These are phyloP conservation scores for Ptilodon capucinus DNA, from an alignment of 2,888 invertebrate genomes.

Conservation along the genomic window DNA sequence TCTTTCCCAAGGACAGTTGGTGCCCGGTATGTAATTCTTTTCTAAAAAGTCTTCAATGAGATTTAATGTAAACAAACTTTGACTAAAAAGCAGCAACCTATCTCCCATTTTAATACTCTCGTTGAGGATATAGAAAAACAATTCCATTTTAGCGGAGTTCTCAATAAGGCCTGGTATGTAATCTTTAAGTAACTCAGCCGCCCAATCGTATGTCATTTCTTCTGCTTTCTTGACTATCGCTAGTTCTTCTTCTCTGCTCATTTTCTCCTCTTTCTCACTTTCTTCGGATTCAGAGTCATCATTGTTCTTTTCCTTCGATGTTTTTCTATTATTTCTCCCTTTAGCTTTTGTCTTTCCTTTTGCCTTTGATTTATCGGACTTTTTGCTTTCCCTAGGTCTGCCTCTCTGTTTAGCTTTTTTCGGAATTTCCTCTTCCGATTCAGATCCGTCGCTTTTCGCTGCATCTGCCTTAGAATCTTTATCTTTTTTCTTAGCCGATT, in stretches of 20 bases:
- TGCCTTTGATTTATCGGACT: constrained; percentile 58
- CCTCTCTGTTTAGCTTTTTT: constrained; percentile 59
- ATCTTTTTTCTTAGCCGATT: constrained; percentile 38
- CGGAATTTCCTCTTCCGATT: constrained; percentile 59
- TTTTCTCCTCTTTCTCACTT: constrained; percentile 82
- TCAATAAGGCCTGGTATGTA: constrained; percentile 95
- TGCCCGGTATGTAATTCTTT: constrained; percentile 86
- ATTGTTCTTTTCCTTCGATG: constrained; percentile 79
- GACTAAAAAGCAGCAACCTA: constrained; percentile 96
- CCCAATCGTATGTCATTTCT: constrained; percentile 95
- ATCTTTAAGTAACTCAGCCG: constrained; percentile 90
- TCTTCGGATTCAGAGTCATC: constrained; percentile 80
- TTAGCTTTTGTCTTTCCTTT: constrained; percentile 69
- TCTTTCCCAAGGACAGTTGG: constrained; percentile 90
- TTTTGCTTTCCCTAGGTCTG: constrained; percentile 60
- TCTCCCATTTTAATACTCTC: constrained; percentile 94
- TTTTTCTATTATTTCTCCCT: constrained; percentile 70
- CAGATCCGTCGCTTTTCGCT: constrained; percentile 53
- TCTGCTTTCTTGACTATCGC: constrained; percentile 86
- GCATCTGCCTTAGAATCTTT: constrained; percentile 42
- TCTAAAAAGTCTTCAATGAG: constrained; percentile 96
- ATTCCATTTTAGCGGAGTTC: constrained; percentile 97
- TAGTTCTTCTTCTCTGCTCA: constrained; percentile 82
- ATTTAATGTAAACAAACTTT: constrained; percentile 97
- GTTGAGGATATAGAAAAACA: constrained; percentile 95